phyloP scores from a whole-genome alignment of 2,113 vertebrate species.

The sheep (Ovis aries) region ARS-UI_Ramb_v3.0 NC_056055.1:249523001-249523500 shows the following conservation, averaged over 20 bases:
- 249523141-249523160: constrained; percentile 95
- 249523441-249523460: no score
- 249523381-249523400: no score
- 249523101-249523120: constrained; percentile 96
- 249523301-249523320: constrained; percentile 98
- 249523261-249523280: constrained; percentile 96
- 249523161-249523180: constrained; percentile 96
- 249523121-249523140: constrained; percentile 96
- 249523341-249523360: constrained; percentile 91
- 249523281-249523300: constrained; percentile 97
- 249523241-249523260: constrained; percentile 97
- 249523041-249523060: constrained; percentile 91
- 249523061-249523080: constrained; percentile 97
- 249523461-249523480: no score
- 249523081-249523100: constrained; percentile 97
- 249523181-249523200: constrained; percentile 98
- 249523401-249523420: no score
- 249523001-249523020: constrained; percentile 99
- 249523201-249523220: constrained; percentile 99
- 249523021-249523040: constrained; percentile 93
- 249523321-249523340: constrained; percentile 96
- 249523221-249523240: constrained; percentile 99
- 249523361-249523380: no score
- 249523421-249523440: no score
- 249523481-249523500: no score